Evolutionary conservation across 2,113 vertebrate species (phyloP).

Genomic region (Notechis scutatus): DNA sequence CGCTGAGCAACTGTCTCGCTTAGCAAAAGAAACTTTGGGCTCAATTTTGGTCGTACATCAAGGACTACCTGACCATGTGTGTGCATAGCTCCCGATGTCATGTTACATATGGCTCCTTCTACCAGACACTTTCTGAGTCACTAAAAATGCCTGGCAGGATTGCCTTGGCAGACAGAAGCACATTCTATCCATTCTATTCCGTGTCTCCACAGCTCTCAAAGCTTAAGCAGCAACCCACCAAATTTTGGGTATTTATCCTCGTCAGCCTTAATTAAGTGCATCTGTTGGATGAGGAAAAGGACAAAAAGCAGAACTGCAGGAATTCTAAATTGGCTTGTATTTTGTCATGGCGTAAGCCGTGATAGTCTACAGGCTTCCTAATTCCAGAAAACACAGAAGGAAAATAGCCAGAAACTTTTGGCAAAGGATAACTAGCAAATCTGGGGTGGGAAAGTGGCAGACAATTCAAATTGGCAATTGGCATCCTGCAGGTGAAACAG

Average conservation of each 20-base stretch:
- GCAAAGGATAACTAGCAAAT: neutral
- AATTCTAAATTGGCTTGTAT: constrained; percentile 37
- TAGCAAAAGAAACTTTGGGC: neutral
- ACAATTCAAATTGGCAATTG: neutral
- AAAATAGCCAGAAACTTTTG: neutral
- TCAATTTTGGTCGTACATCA: neutral
- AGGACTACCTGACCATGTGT: neutral
- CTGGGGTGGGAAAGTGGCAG: neutral
- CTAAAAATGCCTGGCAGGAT: neutral
- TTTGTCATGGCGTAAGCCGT: neutral
- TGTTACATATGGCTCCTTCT: too few species aligned
- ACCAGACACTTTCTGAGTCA: neutral
- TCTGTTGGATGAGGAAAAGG: constrained; percentile 38
- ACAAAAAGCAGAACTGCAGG: constrained; percentile 27
- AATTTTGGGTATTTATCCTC: constrained; percentile 38
- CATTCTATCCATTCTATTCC: neutral
- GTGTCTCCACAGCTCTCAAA: neutral
- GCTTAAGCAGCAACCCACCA: constrained; percentile 32
- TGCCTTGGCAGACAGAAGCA: neutral
- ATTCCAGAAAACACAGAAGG: neutral
- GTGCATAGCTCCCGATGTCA: neutral
- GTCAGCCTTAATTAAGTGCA: constrained; percentile 35
- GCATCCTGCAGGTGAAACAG: neutral
- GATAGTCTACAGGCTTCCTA: accelerated
- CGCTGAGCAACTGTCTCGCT: neutral